Percentiles rank a stretch among this genome's conserved stretches.
Conservation (phyloP, 2,113 vertebrate genomes). For the Rhinogobius similis region DNA sequence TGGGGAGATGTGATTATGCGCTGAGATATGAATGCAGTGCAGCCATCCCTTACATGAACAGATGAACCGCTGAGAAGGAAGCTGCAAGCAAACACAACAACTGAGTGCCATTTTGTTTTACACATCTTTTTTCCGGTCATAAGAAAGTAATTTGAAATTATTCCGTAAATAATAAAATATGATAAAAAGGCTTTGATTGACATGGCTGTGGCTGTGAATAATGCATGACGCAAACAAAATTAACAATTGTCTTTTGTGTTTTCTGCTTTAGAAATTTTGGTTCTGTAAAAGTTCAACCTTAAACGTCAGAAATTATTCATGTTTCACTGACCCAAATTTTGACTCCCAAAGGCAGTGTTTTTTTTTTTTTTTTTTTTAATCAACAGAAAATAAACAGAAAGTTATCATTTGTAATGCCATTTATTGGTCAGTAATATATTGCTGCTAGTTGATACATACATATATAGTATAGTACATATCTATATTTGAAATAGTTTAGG, state of each 20-base stretch:
- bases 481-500: too few species aligned
- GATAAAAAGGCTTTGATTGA: neutral
- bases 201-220: neutral
- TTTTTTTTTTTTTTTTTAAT: neutral
- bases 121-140: neutral
- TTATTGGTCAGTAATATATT: too few species aligned
- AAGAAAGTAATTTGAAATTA: constrained; percentile 9
- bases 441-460: neutral
- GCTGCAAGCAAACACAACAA: neutral
- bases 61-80: constrained; percentile 37
- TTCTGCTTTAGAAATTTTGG: neutral
- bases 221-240: neutral
- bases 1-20: constrained; percentile 47
- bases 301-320: neutral
- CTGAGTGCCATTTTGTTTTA: constrained; percentile 1
- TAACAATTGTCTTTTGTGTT: neutral
- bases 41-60: constrained; percentile 37
- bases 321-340: neutral
- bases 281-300: neutral
- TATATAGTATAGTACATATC: too few species aligned
- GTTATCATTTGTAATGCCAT: too few species aligned
- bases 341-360: neutral
- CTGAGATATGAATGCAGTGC: constrained; percentile 53
- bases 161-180: neutral
- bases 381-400: too few species aligned